These are phyloP conservation scores for Poeciliopsis retropinna DNA, from an alignment of 2,113 vertebrate genomes.

Conservation along the genomic window DNA sequence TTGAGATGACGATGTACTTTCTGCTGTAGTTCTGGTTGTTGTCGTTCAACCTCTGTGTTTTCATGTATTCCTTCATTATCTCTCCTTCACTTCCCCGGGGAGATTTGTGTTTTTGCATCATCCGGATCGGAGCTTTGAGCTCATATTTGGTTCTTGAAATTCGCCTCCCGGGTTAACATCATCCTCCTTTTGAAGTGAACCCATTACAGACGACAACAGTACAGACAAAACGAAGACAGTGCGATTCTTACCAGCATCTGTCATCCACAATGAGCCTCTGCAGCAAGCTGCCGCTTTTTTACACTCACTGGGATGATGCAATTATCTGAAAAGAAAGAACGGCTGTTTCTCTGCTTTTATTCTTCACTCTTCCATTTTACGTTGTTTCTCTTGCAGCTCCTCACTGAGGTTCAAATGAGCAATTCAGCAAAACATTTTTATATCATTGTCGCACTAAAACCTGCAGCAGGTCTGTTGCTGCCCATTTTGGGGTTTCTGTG, in stretches of 20 bases:
- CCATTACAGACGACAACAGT: background rate
- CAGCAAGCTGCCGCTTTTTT: background rate
- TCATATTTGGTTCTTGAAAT: background rate
- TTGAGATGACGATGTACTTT: background rate
- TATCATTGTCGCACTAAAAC: background rate
- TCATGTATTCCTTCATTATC: background rate
- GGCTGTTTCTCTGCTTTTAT: background rate
- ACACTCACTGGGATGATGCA: background rate
- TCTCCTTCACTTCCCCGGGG: background rate
- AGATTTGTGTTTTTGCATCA: background rate
- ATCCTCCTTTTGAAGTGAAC: background rate
- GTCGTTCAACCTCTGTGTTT: background rate
- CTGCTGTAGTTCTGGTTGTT: background rate
- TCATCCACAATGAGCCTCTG: background rate
- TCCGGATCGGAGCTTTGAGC: background rate
- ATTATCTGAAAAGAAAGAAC: background rate
- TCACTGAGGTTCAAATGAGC: background rate
- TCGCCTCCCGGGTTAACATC: background rate
- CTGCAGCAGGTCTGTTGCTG: background rate
- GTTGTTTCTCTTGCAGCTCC: background rate
- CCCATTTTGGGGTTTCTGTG: background rate
- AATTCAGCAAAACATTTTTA: background rate
- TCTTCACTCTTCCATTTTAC: background rate
- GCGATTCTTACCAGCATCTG: background rate
- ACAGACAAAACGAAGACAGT: background rate